Conservation (phyloP, 2,113 vertebrate genomes). For the Dinomys branickii region DNA sequence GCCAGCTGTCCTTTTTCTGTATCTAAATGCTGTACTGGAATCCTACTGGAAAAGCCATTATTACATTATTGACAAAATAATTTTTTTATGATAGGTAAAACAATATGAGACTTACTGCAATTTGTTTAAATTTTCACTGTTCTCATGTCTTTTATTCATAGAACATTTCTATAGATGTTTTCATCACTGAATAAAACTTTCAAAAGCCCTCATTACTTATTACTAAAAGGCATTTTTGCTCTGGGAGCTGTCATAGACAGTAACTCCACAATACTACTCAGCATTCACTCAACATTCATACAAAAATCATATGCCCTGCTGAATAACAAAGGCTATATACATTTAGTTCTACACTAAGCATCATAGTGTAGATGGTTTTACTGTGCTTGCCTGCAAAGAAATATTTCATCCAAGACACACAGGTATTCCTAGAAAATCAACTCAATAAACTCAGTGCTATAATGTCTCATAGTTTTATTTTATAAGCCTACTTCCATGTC, state of each 20-base stretch:
- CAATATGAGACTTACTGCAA: background rate
- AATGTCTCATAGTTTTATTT: conserved; percentile 44
- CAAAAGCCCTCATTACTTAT: conserved; percentile 27
- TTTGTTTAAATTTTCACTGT: conserved; percentile 1
- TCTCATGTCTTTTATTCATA: background rate
- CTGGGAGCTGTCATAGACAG: background rate
- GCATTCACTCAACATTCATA: background rate
- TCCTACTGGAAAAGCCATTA: background rate
- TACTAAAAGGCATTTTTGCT: conserved; percentile 32
- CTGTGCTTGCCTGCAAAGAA: conserved; percentile 23
- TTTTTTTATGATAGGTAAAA: background rate
- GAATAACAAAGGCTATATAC: background rate
- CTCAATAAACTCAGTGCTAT: conserved; percentile 37
- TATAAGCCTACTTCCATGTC: conserved; percentile 30
- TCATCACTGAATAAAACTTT: conserved; percentile 42
- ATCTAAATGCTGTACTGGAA: background rate
- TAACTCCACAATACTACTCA: conserved; percentile 47
- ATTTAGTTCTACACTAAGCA: background rate
- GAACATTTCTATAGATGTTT: background rate
- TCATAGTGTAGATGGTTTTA: background rate
- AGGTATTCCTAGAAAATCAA: conserved; percentile 50
- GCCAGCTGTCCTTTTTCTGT: background rate
- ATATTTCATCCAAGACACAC: conserved; percentile 42
- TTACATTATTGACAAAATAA: conserved; percentile 15
- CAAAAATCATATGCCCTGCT: background rate